Percentiles rank a stretch among this genome's conserved stretches.
phyloP scores from a whole-genome alignment of 2,113 vertebrate genomes.

The Syngnathus scovelli region DNA sequence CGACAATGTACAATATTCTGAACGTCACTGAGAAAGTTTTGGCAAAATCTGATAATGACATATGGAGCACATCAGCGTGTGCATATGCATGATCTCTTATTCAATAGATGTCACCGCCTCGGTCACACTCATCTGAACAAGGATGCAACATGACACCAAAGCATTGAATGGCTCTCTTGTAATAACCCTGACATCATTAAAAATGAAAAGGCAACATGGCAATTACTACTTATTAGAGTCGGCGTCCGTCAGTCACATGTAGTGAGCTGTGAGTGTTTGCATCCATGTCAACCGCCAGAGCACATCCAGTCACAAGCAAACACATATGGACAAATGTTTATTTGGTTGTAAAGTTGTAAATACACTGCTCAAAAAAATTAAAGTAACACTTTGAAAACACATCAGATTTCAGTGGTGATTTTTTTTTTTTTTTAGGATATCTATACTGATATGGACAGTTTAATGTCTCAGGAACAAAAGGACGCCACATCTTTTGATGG shows the following conservation, averaged over 20 bases:
- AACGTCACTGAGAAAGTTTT: neutral
- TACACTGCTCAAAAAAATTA: neutral
- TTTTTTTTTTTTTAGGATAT: too few relatives aligned
- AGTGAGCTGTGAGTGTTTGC: neutral
- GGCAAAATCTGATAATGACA: slow-evolving; percentile 1
- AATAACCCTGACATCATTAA: slow-evolving; percentile 68
- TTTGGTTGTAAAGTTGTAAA: slow-evolving; percentile 17
- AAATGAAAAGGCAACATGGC: slow-evolving; percentile 60
- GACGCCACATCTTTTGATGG: too few relatives aligned
- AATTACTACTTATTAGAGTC: slow-evolving; percentile 69
- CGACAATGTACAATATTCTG: slow-evolving; percentile 19
- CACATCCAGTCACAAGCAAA: neutral
- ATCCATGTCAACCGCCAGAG: neutral
- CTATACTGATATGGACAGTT: too few relatives aligned
- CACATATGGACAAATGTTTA: slow-evolving; percentile 10
- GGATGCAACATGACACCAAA: slow-evolving; percentile 53
- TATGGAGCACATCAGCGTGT: neutral
- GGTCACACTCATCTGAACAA: slow-evolving; percentile 60
- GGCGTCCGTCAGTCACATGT: slow-evolving; percentile 31
- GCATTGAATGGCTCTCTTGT: slow-evolving; percentile 58
- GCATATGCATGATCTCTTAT: slow-evolving; percentile 57
- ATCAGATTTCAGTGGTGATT: too few relatives aligned
- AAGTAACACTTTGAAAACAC: too few relatives aligned
- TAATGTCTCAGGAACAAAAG: too few relatives aligned
- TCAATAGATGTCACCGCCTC: slow-evolving; percentile 54